phyloP scores from a whole-genome alignment of 2,888 invertebrate species.

The Nymphalis c-album region DNA sequence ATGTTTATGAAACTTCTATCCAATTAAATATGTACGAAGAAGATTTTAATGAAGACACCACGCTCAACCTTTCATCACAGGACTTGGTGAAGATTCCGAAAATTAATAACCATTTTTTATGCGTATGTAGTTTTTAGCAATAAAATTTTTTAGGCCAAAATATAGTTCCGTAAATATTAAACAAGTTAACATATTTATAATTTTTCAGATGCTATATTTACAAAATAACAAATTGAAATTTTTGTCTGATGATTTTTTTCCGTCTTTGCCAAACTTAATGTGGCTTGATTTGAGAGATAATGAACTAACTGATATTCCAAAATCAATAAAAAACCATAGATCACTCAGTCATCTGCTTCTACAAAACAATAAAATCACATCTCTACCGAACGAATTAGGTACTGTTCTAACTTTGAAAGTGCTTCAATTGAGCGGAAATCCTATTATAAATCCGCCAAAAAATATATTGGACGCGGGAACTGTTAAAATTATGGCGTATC shows the following conservation, averaged over 20 bases:
- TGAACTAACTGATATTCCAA: constrained; percentile 78
- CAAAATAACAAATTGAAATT: constrained; percentile 78
- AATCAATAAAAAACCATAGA: constrained; percentile 79
- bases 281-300: constrained; percentile 86
- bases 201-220: constrained; percentile 68
- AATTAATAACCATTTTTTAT: constrained; percentile 51
- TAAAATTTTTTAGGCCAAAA: too few relatives aligned
- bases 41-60: constrained; percentile 54
- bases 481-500: constrained; percentile 56
- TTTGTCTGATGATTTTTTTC: constrained; percentile 83
- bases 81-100: constrained; percentile 53
- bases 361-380: constrained; percentile 82
- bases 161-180: neutral
- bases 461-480: constrained; percentile 79
- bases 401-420: constrained; percentile 82
- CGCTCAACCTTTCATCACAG: constrained; percentile 56
- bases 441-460: constrained; percentile 80
- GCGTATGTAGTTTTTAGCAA: constrained; percentile 59
- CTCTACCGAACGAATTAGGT: constrained; percentile 84
- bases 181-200: neutral
- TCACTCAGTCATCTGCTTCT: constrained; percentile 83
- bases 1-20: constrained; percentile 40
- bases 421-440: constrained; percentile 83
- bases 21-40: constrained; percentile 60
- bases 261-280: constrained; percentile 75